Base-by-base conservation (phyloP, 2,113 vertebrate genomes). In the Bubo bubo region DNA sequence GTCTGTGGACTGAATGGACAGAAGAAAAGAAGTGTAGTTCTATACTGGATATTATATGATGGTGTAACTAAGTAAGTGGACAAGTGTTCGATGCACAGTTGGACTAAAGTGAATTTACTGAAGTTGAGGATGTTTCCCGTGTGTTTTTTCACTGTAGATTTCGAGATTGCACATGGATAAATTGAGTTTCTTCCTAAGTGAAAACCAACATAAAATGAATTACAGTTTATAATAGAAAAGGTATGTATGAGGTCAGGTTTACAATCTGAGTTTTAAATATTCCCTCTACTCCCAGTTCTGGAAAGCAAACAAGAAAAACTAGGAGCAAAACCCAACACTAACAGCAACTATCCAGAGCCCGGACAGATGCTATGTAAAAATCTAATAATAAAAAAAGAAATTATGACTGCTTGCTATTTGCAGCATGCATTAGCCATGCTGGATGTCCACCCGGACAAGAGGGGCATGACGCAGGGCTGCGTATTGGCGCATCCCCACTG, bases 261-360 rank as follows among this genome's bases (percentile, higher is more conserved):
- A 68, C 94, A 85, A 73, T 63, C 45, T 47, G 35, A 41, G 49
- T 74, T 92, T 86, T 89, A 91, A 82, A 49, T 93, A 60, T 37
- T 95, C 35, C 12, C 3, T 79, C 87, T 85, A 37, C 62, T 89
- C 14, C 23, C n/a, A 59, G 7, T 56, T 95, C 56, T 60, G 66
- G 30, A 85, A 39, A 79, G 24, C 22, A 56, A 79, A 47, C 56
- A 91, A 93, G 86, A 81, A 84, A 86, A 91, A 17, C 2, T 15
- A 50, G 47, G 49, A 94, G 52, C 27, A 87, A 90, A 96, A 18
- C 62, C 70, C 58, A 85, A 45, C 27, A 41, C 21, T 83, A 86
- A 70, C 13, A 91, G 26, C 80, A 89, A 41, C 73, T 75, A 15
- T 45, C 34, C 8, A 6, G 86, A 82, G 30, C 26, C 64, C 1